Base-by-base conservation (phyloP, 2,113 vertebrate genomes). In the Silurus asotus region DNA sequence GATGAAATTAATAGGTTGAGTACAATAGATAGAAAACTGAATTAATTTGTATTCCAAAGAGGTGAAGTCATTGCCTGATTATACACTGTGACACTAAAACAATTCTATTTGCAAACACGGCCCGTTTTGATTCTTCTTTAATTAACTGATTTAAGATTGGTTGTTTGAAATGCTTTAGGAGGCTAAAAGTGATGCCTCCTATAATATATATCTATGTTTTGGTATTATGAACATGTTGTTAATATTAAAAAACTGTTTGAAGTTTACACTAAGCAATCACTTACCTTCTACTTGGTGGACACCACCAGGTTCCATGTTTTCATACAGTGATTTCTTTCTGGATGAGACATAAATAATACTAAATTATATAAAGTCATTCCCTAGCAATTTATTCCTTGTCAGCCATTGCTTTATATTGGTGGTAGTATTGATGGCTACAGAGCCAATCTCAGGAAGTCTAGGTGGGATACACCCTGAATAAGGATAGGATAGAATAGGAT, bases 221-320 rank as follows among this genome's bases (percentile, higher is more conserved):
- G 10, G 5, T 25, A 9, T 10, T 23, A 9, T 10, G 2, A 69
- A 45, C 37, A 4, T 72, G 23, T 64, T 64, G 1, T 17, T 61
- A 65, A 11, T 67, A 45, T 17, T 6, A 25, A n/a, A 53, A 2
- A 67, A 67, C 65, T 6, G 13, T 25, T 14, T 14, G 28, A 11
- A 23, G 20, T 69, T 48, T 72, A 55, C 74, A 17, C 8, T 14
- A 76, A 45, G 11, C 51, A 51, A 20, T 17, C 7, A 85, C 17
- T 92, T 83, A 96, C 96, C 97, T 88, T 96, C 95, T 55, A 96
- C 96, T 56, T 96, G 94, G 0, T 96, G 96, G n/a, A 94, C 95
- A 0, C 96, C 92, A 80, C 96, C 96, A n/a, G 96, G 94, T 88
- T 97, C 96, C 85, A 96, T 78, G 65, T 96, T 94, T 82, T 96